These are phyloP conservation scores for Drosophila paranaensis DNA, from an alignment of 2,888 invertebrate species.

Conservation along the genomic window DNA sequence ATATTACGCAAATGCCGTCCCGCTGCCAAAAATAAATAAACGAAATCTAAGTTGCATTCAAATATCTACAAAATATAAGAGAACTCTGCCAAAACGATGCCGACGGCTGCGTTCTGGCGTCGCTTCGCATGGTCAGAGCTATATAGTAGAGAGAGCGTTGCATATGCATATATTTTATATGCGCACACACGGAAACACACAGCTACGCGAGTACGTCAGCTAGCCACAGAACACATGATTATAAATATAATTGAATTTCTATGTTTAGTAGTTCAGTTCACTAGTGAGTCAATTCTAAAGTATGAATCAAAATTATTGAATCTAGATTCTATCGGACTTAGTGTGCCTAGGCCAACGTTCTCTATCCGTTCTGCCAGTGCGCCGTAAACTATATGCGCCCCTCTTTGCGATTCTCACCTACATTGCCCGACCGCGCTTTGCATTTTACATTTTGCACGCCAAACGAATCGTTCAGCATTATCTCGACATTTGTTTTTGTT, in stretches of 20 bases:
- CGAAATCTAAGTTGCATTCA: conserved; percentile 39
- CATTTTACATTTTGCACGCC: conserved; percentile 28
- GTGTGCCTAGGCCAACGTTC: conserved; percentile 9
- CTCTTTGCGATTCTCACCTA: conserved; percentile 8
- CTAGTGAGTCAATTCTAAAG: conserved; percentile 18
- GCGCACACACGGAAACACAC: conserved; percentile 1
- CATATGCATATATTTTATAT: conserved; percentile 5
- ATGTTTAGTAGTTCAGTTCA: conserved; percentile 6
- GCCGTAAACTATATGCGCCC: background rate
- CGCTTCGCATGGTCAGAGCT: conserved; percentile 14
- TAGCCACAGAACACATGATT: conserved; percentile 7
- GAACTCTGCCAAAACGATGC: conserved; percentile 13
- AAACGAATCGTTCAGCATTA: conserved; percentile 37
- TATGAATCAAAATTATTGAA: conserved; percentile 19
- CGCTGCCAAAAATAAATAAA: conserved; percentile 42
- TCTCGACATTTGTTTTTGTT: conserved; percentile 39
- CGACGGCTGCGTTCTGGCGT: conserved; percentile 14
- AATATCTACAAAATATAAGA: conserved; percentile 84
- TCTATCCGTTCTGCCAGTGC: conserved; percentile 27
- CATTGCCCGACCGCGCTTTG: conserved; percentile 1
- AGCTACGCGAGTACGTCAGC: background rate
- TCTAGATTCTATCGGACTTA: conserved; percentile 1
- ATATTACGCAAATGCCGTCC: conserved; percentile 36
- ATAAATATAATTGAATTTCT: conserved; percentile 5
- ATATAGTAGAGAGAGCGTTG: conserved; percentile 27